Evolutionary conservation across 2,888 invertebrate species (phyloP), one percentile per base, ranked within the genome.

Genomic region (Brenthis ino): DNA sequence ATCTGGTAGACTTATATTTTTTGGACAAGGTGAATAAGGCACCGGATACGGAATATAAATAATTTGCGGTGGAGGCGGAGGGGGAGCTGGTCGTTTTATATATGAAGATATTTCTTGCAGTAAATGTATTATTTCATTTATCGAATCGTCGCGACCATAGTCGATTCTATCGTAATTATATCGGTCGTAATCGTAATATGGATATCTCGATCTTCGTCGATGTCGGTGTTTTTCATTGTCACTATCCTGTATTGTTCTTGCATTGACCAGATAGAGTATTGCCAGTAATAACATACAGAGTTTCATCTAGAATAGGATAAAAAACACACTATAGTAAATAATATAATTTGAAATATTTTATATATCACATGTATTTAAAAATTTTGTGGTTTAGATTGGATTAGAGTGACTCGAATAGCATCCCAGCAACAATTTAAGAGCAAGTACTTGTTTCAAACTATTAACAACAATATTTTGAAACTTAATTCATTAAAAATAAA

Each of bases 41-140:
- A 89, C 79, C 3, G 87, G 85, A 66, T 88, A 89, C 1, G 88
- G 75, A 43, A 91, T 77, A 76, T 89, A 91, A 65, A 90, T 83
- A 3, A 86, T 85, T 64, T 87, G 87, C 1, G 86, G 86, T n/a
- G 82, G 79, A 1, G 77, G 80, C 0, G 83, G 83, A 2, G 83
- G 77, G 13, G 77, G 79, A 5, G 79, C 81, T 0, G 83, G 82
- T 16, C 82, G 79, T 67, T 75, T 84, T 14, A 88, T 68, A 50
- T 82, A 80, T 13, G 69, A 67, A 1, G 85, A 77, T 67, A 91
- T 82, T 57, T 91, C 91, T 64, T 90, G 87, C 20, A 90, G 77
- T 37, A 86, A 70, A 65, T 78, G 84, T 13, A 82, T 77, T 63
- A 91, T 87, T 67, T 85, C 81, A 1, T 81, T 78, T 5, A 88